Conservation (phyloP, 1,140 invertebrate genomes). For the Brachionus paranguensis region DNA sequence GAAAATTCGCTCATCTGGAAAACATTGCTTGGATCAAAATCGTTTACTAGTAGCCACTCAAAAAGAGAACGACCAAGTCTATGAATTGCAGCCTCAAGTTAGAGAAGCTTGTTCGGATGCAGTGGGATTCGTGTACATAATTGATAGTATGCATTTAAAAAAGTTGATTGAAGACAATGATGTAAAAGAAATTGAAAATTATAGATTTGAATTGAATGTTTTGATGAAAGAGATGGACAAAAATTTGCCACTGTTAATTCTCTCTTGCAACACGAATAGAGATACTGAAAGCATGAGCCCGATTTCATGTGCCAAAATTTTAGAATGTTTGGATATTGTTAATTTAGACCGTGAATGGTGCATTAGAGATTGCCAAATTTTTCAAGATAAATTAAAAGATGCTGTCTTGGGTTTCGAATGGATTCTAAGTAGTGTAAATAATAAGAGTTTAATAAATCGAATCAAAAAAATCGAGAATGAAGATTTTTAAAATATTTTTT, state of each 20-base stretch:
- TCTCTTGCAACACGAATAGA: background rate
- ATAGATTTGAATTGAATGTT: background rate
- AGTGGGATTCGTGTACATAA: constrained; percentile 6
- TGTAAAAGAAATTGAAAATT: constrained; percentile 25
- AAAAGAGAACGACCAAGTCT: background rate
- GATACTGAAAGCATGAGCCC: background rate
- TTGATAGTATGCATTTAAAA: constrained; percentile 28
- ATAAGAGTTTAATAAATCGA: background rate
- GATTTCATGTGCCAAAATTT: background rate
- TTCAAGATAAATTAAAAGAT: constrained; percentile 14
- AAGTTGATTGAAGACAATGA: background rate
- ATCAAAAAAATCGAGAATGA: background rate
- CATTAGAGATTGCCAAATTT: constrained; percentile 26
- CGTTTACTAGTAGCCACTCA: background rate
- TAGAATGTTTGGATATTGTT: background rate
- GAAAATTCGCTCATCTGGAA: background rate
- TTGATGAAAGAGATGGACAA: background rate
- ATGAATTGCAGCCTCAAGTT: constrained; percentile 20
- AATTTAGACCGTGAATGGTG: background rate
- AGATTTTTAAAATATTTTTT: background rate
- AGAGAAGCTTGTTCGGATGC: constrained; percentile 11
- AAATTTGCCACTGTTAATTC: constrained; percentile 6
- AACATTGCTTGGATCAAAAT: background rate
- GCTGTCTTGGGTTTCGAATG: background rate
- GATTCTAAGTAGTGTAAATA: constrained; percentile 12